Conservation (phyloP, 2,888 invertebrate genomes). For the Aleiodes alternator region DNA sequence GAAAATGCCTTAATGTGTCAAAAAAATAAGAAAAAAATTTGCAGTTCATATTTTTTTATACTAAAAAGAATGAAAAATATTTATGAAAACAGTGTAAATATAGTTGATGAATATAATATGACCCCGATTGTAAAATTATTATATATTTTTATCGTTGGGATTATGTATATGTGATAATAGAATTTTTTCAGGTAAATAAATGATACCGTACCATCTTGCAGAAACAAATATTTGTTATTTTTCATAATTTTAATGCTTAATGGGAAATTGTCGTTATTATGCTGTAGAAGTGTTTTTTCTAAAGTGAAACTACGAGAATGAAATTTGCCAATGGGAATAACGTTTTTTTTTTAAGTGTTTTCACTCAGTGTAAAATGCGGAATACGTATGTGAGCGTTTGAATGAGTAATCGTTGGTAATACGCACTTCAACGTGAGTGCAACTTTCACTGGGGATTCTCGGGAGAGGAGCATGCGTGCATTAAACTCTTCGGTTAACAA, state of each 20-base stretch:
- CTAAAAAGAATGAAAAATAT: conserved; percentile 53
- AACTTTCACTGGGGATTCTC: conserved; percentile 40
- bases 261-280: background rate
- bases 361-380: too few relatives aligned
- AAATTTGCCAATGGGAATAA: conserved; percentile 17
- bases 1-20: conserved; percentile 18
- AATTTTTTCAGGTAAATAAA: conserved; percentile 54
- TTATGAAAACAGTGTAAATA: conserved; percentile 59
- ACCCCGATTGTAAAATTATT: conserved; percentile 57
- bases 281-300: background rate
- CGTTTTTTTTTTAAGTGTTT: conserved; percentile 6
- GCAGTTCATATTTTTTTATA: conserved; percentile 60
- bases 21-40: conserved; percentile 50
- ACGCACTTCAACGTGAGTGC: conserved; percentile 31
- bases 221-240: background rate
- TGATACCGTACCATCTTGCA: conserved; percentile 18
- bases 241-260: background rate
- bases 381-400: conserved; percentile 23
- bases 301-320: conserved; percentile 13
- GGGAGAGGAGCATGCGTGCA: conserved; percentile 4
- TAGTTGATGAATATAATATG: conserved; percentile 51
- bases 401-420: conserved; percentile 36
- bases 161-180: conserved; percentile 64
- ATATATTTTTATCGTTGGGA: conserved; percentile 62
- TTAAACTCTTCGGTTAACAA: background rate